Evolutionary conservation across 2,888 invertebrate genomes (phyloP), one percentile per base, ranked within the genome.

Genomic region (Agrilus cyanescens): DNA sequence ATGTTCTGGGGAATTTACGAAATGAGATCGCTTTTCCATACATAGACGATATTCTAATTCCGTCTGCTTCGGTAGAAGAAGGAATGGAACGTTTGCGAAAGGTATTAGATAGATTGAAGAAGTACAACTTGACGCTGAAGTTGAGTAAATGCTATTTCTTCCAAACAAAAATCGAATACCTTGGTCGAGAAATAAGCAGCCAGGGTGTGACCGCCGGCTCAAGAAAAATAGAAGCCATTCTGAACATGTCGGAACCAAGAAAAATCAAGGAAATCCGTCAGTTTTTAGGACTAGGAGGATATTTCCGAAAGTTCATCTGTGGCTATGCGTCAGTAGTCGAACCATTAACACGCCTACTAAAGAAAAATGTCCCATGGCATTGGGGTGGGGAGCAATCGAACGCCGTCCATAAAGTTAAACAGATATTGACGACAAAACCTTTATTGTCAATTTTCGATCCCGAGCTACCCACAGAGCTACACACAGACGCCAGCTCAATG

Each of bases 381-480:
- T 48, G 44, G 45, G 35, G 32, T 8, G 38, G 38, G 8, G 46
- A 52, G 32, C 50, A 53, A 6, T 43, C 51, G 39, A 12, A 18
- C 12, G 48, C 51, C 13, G 44, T 44, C 14, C 14, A 46, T 13
- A 44, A 47, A 38, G 41, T 54, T 4, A 46, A 48, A 13, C 12
- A 32, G 7, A 39, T 41, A 10, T 32, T 55, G 2, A 44, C 47
- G 2, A 39, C 45, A 6, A 16, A 43, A 40, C 61, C 58, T 0
- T 41, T 57, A 1, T 31, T 62, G 25, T 54, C 50, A 1, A 38
- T 58, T 12, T 60, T 52, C 35, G 51, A 57, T 30, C 51, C 50
- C 2, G 18, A 18, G 2, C 29, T 50, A 4, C 40, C 45, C 5
- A 53, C 46, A 4, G 53, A 58, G 38, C 39, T 57, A 7, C 56